Conservation (phyloP, 2,888 invertebrate species). For the Nemoura dubitans region DNA sequence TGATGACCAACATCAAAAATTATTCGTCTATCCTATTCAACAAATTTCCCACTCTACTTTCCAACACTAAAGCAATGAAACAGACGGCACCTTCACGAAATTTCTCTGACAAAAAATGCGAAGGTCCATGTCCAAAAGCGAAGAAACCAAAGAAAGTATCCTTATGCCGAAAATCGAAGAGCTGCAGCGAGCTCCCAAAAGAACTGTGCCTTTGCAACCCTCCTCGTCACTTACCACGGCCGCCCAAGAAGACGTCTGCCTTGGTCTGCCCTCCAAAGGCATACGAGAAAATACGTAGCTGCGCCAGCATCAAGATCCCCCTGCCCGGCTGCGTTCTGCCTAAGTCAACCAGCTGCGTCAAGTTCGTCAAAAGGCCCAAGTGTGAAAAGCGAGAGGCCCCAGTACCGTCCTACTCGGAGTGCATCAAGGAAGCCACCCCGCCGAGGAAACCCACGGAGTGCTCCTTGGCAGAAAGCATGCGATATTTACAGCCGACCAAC, state of each 20-base stretch:
- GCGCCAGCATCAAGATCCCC: not conserved
- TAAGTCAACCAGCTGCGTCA: not conserved
- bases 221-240: not conserved
- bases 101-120: not conserved
- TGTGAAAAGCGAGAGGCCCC: not conserved
- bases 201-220: not conserved
- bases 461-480: not conserved
- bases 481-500: not conserved
- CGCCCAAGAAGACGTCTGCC: not conserved
- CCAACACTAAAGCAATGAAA: not conserved
- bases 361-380: not conserved
- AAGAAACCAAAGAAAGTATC: not conserved
- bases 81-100: not conserved
- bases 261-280: not conserved
- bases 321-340: not conserved
- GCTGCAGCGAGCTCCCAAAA: not conserved
- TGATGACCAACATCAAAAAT: not conserved
- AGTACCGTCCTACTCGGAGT: not conserved
- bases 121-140: not conserved
- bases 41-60: not conserved
- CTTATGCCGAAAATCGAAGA: not conserved
- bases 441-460: not conserved
- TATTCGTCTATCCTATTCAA: not conserved
- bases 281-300: not conserved
- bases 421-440: not conserved